A percentile compares a stretch with the other conserved stretches of the same genome.
Evolutionary conservation across 2,888 invertebrate genomes (phyloP).

Genomic region (Eumerus sabulonum): DNA sequence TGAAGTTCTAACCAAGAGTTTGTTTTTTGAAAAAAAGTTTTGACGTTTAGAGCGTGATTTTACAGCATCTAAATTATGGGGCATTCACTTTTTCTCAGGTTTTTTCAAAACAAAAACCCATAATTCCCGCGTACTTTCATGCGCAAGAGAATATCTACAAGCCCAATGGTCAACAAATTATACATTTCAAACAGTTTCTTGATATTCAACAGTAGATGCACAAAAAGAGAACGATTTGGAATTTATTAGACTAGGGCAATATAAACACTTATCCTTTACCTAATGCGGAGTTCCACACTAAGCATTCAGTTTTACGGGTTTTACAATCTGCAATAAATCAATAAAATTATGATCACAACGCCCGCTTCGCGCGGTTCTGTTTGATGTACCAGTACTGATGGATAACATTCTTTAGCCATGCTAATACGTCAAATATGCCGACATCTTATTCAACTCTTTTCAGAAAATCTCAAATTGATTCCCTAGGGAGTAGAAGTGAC

Average conservation of each 20-base stretch:
- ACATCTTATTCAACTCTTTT: conserved; percentile 56
- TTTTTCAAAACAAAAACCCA: no score
- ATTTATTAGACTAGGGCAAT: conserved; percentile 61
- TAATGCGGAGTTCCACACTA: conserved; percentile 24
- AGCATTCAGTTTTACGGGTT: conserved; percentile 49
- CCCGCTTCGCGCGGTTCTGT: conserved; percentile 61
- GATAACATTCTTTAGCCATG: conserved; percentile 39
- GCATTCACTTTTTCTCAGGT: no score
- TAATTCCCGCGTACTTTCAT: no score
- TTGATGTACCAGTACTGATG: conserved; percentile 40
- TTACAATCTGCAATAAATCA: conserved; percentile 70
- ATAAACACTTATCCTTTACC: conserved; percentile 62
- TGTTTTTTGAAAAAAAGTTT: no score
- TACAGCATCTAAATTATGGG: no score
- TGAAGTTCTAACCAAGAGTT: no score
- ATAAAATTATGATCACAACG: conserved; percentile 73
- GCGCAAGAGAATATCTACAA: no score
- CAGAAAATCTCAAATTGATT: conserved; percentile 33
- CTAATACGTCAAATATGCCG: conserved; percentile 58
- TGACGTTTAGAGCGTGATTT: no score
- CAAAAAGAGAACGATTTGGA: conserved; percentile 49
- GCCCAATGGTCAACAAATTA: no score
- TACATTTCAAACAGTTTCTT: conserved; percentile 28
- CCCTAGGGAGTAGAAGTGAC: conserved; percentile 28
- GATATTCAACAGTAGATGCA: conserved; percentile 22